Percentiles rank a stretch among this genome's conserved stretches.
These are phyloP conservation scores for Zaprionus gabonicus DNA, from an alignment of 1,140 invertebrate species.

Conservation along the genomic window DNA sequence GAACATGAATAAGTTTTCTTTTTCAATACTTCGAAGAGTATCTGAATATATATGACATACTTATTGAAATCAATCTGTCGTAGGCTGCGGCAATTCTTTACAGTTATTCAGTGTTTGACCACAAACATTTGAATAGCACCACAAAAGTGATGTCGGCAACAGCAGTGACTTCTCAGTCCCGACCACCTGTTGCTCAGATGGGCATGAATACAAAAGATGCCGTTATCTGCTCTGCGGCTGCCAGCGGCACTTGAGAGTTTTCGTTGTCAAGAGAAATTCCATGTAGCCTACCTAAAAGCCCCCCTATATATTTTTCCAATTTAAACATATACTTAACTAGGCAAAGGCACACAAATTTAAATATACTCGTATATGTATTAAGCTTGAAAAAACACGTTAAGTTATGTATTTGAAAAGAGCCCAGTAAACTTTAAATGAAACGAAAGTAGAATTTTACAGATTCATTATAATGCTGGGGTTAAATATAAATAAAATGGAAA, in stretches of 20 bases:
- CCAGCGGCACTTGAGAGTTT: conserved; percentile 30
- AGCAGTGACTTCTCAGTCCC: conserved; percentile 27
- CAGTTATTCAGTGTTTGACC: conserved; percentile 69
- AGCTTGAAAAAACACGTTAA: too few relatives aligned
- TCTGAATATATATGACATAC: background rate
- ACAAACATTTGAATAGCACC: conserved; percentile 64
- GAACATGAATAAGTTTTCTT: background rate
- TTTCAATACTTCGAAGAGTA: background rate
- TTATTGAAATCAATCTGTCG: conserved; percentile 28
- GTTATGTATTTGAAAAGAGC: background rate
- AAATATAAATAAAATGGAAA: background rate
- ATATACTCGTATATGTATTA: background rate
- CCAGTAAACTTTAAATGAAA: conserved; percentile 2
- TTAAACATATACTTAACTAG: background rate
- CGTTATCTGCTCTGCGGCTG: conserved; percentile 53
- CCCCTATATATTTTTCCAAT: background rate
- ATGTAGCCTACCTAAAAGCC: background rate
- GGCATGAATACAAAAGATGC: conserved; percentile 48
- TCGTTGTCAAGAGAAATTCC: background rate
- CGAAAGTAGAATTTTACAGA: background rate
- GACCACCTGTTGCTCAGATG: conserved; percentile 58
- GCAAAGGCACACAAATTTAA: background rate
- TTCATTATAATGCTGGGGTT: background rate
- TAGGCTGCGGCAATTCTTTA: conserved; percentile 24
- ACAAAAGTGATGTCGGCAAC: conserved; percentile 20